phyloP scores from a whole-genome alignment of 1,140 invertebrate species.

The Acromyrmex charruanus region DNA sequence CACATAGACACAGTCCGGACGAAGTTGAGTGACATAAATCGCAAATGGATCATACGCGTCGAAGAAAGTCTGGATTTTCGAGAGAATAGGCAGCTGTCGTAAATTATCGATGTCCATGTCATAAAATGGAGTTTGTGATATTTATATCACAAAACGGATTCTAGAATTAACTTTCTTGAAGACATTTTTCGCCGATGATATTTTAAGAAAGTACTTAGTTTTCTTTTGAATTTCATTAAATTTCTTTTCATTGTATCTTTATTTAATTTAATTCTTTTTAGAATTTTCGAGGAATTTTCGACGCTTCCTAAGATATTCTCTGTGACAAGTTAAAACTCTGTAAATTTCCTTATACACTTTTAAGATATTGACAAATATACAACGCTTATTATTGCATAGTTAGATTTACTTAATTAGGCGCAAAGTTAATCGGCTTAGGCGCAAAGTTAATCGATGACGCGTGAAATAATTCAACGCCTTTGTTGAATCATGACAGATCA shows the following conservation, averaged over 20 bases:
- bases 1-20: background rate
- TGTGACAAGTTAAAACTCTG: background rate
- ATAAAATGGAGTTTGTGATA: constrained; percentile 14
- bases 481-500: constrained; percentile 38
- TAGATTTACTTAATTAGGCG: background rate
- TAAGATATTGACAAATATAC: background rate
- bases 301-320: background rate
- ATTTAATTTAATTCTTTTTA: background rate
- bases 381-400: background rate
- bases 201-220: background rate
- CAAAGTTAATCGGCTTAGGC: background rate
- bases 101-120: background rate
- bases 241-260: background rate
- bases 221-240: background rate
- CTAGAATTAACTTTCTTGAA: background rate
- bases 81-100: background rate
- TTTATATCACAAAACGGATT: background rate
- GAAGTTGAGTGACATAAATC: constrained; percentile 34
- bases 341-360: background rate
- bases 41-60: background rate
- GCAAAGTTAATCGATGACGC: constrained; percentile 3
- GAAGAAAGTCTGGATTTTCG: constrained; percentile 5
- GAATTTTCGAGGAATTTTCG: background rate
- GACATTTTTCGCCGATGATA: background rate
- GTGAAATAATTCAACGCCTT: background rate